Base-by-base conservation (phyloP, 1,140 invertebrate species). In the Lepidotrigona ventralis region DNA sequence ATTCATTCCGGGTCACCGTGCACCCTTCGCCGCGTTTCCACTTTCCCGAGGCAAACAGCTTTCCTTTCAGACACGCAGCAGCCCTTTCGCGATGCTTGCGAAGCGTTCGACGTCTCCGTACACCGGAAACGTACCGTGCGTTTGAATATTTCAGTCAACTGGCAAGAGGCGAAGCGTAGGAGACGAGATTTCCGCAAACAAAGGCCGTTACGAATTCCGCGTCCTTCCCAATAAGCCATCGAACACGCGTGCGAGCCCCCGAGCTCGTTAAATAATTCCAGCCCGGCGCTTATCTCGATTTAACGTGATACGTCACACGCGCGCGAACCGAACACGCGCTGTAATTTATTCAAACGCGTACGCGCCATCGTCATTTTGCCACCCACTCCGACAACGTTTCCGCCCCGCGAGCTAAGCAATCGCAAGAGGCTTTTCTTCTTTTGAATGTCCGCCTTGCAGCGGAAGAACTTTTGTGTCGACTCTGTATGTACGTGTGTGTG, bases 251-350 rank as follows among this genome's bases (percentile, higher is more conserved):
- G 4, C 46, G 29, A 53, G 64, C 80, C 56, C 60, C 4, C 46
- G 29, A 53, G 64, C 80, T 51, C 60, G 85, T 88, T 88, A 87
- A 46, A 88, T 88, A 86, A 88, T 88, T 88, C 73, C n/a, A 53
- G 11, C 12, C 29, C 51, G 33, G 54, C n/a, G 73, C 63, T 88
- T 88, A 87, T 81, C 85, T 87, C 83, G 77, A 84, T 74, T 70
- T 53, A 68, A 58, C 70, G 29, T 78, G 85, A 79, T 80, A 60
- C 75, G 71, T 66, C 29, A 73, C 79, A 54, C 63, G 72, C 15
- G 74, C 56, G 17, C n/a, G 74, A 68, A 86, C 83, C 81, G 63
- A 77, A 33, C 0, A 33, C 53, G n/a, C 21, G n/a, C 19, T 64
- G 53, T 81, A 85, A 88, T 85, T 85, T 81, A 87, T 87, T 66